Base-by-base conservation (phyloP, 2,888 invertebrate genomes). In the Spisula subtruncata region DNA sequence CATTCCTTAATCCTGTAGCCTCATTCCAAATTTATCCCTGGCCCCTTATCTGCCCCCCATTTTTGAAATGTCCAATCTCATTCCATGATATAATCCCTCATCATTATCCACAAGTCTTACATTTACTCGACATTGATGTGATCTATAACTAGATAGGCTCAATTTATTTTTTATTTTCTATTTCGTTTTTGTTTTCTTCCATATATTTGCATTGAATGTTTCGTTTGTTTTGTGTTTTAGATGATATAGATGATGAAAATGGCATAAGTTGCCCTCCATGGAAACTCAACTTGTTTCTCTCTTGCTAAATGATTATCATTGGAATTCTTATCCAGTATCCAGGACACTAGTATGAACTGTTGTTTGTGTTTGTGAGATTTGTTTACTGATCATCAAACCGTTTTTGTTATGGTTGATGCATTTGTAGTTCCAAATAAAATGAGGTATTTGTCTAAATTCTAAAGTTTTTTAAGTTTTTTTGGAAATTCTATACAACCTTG, bases 71-170 rank as follows among this genome's bases (percentile, higher is more conserved):
- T 32, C 14, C 25, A 75, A 75, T 32, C 32, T 35, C 75, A 81
- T 81, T 81, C 81, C 81, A 81, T 81, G 48, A 75, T 75, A 8
- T 75, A 32, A 75, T 75, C 75, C 75, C 75, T 75, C 35, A 75
- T 32, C 60, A 6, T n/a, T n/a, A 66, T 66, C 60, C 60, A 66
- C 60, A 66, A 4, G 10, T 66, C n/a, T 66, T 75, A 18, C 16
- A 25, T 75, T 75, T 75, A 35, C 29, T 32, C 4, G 12, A 16
- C 35, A 32, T 32, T 75, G 75, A 85, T 85, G 85, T 85, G 85
- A 85, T 85, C 51, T 60, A 54, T 41, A 46, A 51, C 20, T 85
- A 85, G 85, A 85, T 80, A 85, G 85, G 85, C 85, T 85, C 85
- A 85, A 85, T 80, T 75, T 85, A 20, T 84, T 71, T 84, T 84